Percentiles rank a stretch among this genome's conserved stretches.
Evolutionary conservation across 1,140 invertebrate species (phyloP).

Genomic region (Hylaeus anthracinus): DNA sequence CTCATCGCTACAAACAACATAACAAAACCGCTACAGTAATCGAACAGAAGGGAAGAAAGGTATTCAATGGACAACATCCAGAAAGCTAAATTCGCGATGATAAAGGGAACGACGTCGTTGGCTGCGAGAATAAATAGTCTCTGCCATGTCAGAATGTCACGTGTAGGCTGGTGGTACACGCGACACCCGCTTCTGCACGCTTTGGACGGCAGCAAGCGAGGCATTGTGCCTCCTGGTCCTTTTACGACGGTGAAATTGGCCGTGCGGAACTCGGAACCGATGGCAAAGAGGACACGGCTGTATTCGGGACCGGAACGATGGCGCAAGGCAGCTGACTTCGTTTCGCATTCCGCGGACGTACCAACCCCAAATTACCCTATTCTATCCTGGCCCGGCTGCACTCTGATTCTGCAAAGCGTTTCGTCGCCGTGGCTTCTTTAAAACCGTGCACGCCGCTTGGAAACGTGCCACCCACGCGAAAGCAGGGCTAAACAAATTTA

Average conservation of each 20-base stretch:
- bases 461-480: slow-evolving; percentile 44
- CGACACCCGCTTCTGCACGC: neutral
- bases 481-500: slow-evolving; percentile 35
- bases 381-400: slow-evolving; percentile 55
- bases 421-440: slow-evolving; percentile 24
- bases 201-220: slow-evolving; percentile 32
- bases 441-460: slow-evolving; percentile 9
- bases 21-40: too few relatives aligned
- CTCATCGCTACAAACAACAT: too few relatives aligned
- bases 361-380: slow-evolving; percentile 68
- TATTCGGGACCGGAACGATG: slow-evolving; percentile 15
- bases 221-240: slow-evolving; percentile 45
- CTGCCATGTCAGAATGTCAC: neutral
- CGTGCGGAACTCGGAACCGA: slow-evolving; percentile 49
- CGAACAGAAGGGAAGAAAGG: neutral
- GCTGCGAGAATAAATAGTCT: neutral
- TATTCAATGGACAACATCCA: neutral
- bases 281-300: slow-evolving; percentile 52
- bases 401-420: slow-evolving; percentile 57
- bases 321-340: slow-evolving; percentile 26
- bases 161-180: slow-evolving; percentile 11
- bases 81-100: neutral
- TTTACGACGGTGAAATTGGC: slow-evolving; percentile 63
- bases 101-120: neutral
- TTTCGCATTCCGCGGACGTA: slow-evolving; percentile 63